phyloP scores from a whole-genome alignment of 1,140 invertebrate genomes.

The Cyclina sinensis region DNA sequence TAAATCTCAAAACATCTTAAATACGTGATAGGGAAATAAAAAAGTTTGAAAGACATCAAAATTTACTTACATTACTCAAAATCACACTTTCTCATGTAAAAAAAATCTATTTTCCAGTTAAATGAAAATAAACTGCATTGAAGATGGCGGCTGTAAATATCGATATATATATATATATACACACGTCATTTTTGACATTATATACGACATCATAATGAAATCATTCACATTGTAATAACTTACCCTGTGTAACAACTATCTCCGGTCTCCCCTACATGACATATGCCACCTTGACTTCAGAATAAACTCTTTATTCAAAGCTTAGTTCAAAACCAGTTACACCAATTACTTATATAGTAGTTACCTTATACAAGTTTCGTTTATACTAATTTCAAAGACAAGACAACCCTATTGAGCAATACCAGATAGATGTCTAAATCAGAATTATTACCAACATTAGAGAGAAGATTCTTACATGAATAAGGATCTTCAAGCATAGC shows the following conservation, averaged over 20 bases:
- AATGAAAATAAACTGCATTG: not conserved
- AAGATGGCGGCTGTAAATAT: constrained; percentile 4
- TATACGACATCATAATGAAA: not conserved
- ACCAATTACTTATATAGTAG: too few relatives aligned
- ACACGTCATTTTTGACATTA: not conserved
- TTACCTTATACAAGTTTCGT: too few relatives aligned
- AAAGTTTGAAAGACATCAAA: constrained; percentile 6
- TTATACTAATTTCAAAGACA: too few relatives aligned
- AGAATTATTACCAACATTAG: too few relatives aligned
- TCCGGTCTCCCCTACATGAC: constrained; percentile 31
- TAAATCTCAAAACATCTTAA: not conserved
- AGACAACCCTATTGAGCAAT: too few relatives aligned
- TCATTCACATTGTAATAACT: not conserved
- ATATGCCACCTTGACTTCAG: too few relatives aligned
- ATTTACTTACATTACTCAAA: constrained; percentile 22
- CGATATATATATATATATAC: not conserved
- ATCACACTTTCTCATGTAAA: not conserved
- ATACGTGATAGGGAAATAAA: not conserved
- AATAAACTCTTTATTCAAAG: too few relatives aligned
- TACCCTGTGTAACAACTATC: constrained; percentile 46
- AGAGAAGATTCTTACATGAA: too few relatives aligned
- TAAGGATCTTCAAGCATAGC: too few relatives aligned
- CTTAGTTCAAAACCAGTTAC: too few relatives aligned
- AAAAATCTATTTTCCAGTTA: not conserved
- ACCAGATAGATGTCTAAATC: too few relatives aligned